Evolutionary conservation across 2,797 vertebrate species (phyloP).

Genomic region (Podarcis lilfordi): DNA sequence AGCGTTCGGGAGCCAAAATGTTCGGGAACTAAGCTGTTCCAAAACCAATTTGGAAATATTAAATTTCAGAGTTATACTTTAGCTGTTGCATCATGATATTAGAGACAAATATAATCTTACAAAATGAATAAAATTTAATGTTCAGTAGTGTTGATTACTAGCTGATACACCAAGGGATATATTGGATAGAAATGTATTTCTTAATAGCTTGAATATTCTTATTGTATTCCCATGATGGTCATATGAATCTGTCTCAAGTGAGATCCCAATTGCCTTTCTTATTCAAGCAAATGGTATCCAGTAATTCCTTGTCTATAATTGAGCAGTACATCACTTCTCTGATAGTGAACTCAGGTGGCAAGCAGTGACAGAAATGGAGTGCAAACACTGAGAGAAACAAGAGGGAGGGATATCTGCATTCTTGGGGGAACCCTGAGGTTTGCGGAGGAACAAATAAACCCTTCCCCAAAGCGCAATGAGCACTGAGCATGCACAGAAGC

Average conservation of each 20-base stretch:
- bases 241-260: neutral
- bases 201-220: neutral
- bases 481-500: neutral
- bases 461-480: neutral
- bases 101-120: neutral
- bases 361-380: neutral
- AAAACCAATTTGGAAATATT: neutral
- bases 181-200: neutral
- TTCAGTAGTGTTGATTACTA: neutral
- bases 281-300: neutral
- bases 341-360: neutral
- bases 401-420: neutral
- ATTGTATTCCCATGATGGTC: neutral
- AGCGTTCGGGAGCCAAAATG: too few species aligned
- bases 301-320: neutral
- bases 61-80: neutral
- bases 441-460: neutral
- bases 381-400: neutral
- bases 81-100: neutral
- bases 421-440: neutral
- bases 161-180: neutral
- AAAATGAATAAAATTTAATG: neutral
- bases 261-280: neutral
- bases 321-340: neutral
- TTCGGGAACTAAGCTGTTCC: too few species aligned